These are phyloP conservation scores for Potamarius usumacintae DNA, from an alignment of 2,113 vertebrate genomes.

Conservation along the genomic window DNA sequence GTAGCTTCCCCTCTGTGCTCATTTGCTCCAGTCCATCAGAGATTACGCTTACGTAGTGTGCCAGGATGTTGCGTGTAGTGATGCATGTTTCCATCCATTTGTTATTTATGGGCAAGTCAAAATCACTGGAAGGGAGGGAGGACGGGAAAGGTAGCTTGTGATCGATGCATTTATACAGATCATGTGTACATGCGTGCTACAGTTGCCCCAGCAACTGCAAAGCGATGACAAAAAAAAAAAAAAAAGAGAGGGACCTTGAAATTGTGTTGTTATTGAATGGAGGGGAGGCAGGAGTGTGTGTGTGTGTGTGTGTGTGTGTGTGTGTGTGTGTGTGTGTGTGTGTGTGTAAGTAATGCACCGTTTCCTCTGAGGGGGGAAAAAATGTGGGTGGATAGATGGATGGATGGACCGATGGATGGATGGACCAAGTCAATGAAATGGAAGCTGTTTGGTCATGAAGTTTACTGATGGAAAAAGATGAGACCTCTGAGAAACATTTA, in stretches of 20 bases:
- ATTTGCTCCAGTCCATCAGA: not conserved
- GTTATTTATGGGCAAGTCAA: constrained; percentile 7
- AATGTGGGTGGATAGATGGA: too few relatives aligned
- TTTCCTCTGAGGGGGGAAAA: not conserved
- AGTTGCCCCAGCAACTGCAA: constrained; percentile 71
- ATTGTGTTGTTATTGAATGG: constrained; percentile 52
- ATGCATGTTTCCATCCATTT: constrained; percentile 12
- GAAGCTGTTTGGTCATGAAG: constrained; percentile 7
- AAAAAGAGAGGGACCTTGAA: constrained; percentile 71
- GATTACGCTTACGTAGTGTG: not conserved
- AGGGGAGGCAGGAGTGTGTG: constrained; percentile 56
- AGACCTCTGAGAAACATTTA: not conserved
- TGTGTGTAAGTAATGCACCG: not conserved
- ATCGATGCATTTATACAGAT: constrained; percentile 47
- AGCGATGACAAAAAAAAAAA: constrained; percentile 63
- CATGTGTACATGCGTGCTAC: constrained; percentile 56
- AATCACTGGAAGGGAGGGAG: constrained; percentile 13
- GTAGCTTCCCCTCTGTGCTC: not conserved
- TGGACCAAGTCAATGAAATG: not conserved
- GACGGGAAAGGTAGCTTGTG: constrained; percentile 48
- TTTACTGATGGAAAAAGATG: constrained; percentile 8
- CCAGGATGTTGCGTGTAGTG: not conserved
- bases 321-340: not conserved
- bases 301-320: constrained; percentile 26
- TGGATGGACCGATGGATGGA: too few relatives aligned